Percentiles rank a stretch among this genome's conserved stretches.
Evolutionary conservation across 1,140 invertebrate species (phyloP).

Genomic region (Dendrolimus kikuchii): DNA sequence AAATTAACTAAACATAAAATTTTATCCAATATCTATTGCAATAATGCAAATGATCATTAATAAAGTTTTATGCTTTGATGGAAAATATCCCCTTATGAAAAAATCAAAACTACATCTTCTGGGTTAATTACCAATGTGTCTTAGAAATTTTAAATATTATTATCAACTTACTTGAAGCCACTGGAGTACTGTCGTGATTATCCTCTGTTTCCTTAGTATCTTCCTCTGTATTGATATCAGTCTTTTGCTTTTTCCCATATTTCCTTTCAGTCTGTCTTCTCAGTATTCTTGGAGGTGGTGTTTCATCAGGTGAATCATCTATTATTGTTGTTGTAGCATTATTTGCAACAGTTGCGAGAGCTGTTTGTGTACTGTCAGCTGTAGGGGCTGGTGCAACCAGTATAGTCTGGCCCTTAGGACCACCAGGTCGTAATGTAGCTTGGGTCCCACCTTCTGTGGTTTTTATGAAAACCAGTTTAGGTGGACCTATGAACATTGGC

Average conservation of each 20-base stretch:
- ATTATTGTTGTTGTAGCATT: slow-evolving; percentile 16
- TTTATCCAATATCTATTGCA: too few relatives aligned
- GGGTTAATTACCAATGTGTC: too few relatives aligned
- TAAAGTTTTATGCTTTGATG: too few relatives aligned
- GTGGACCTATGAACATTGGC: slow-evolving; percentile 68
- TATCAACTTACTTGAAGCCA: slow-evolving; percentile 39
- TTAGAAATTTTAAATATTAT: background rate
- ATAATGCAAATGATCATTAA: too few relatives aligned
- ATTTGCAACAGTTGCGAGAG: slow-evolving; percentile 10
- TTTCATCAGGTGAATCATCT: slow-evolving; percentile 43
- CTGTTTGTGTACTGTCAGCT: slow-evolving; percentile 11
- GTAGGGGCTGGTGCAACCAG: slow-evolving; percentile 49
- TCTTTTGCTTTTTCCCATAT: slow-evolving; percentile 61
- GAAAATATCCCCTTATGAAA: too few relatives aligned
- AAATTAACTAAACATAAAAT: too few relatives aligned
- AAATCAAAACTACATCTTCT: too few relatives aligned
- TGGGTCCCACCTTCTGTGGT: slow-evolving; percentile 52
- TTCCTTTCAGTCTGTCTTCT: slow-evolving; percentile 52
- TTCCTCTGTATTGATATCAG: slow-evolving; percentile 27
- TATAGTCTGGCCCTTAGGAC: slow-evolving; percentile 62
- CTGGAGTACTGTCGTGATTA: slow-evolving; percentile 34
- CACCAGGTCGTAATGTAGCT: slow-evolving; percentile 43
- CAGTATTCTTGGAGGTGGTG: slow-evolving; percentile 35
- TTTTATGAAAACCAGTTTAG: slow-evolving; percentile 69
- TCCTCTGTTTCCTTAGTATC: slow-evolving; percentile 37